Percentiles rank a stretch among this genome's conserved stretches.
Conservation (phyloP, 2,113 vertebrate genomes). For the Chlamydotis undulata region DNA sequence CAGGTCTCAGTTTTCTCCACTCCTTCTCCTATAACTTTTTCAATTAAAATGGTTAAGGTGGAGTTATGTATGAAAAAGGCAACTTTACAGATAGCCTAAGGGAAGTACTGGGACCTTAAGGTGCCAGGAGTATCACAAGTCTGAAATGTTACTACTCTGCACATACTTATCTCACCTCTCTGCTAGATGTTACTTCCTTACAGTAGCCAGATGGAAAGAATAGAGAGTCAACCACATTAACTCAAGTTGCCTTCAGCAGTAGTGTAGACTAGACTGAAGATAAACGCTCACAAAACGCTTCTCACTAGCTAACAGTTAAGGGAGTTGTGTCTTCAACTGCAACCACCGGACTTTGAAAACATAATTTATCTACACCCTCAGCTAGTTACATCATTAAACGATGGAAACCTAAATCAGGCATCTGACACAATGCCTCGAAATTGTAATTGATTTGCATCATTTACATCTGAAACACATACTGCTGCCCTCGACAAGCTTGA, state of each 20-base stretch:
- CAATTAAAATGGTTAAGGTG: background rate
- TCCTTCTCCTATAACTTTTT: background rate
- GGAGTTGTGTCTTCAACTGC: background rate
- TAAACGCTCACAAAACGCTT: background rate
- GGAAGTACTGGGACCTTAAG: background rate
- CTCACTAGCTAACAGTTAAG: background rate
- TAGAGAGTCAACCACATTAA: background rate
- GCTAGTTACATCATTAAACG: background rate
- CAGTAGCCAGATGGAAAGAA: background rate
- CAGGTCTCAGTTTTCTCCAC: background rate
- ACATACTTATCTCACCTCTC: background rate
- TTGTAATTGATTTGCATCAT: background rate
- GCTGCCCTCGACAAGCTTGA: background rate
- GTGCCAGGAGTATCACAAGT: background rate
- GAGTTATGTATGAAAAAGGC: background rate
- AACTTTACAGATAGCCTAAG: background rate
- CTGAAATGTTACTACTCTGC: background rate
- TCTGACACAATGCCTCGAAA: background rate
- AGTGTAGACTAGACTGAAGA: background rate
- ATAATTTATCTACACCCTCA: background rate
- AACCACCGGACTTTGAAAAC: background rate
- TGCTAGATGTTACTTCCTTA: background rate
- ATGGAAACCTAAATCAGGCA: background rate
- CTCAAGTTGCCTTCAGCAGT: background rate
- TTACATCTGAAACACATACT: background rate